phyloP scores from a whole-genome alignment of 2,113 vertebrate genomes.

The Osmerus eperlanus region DNA sequence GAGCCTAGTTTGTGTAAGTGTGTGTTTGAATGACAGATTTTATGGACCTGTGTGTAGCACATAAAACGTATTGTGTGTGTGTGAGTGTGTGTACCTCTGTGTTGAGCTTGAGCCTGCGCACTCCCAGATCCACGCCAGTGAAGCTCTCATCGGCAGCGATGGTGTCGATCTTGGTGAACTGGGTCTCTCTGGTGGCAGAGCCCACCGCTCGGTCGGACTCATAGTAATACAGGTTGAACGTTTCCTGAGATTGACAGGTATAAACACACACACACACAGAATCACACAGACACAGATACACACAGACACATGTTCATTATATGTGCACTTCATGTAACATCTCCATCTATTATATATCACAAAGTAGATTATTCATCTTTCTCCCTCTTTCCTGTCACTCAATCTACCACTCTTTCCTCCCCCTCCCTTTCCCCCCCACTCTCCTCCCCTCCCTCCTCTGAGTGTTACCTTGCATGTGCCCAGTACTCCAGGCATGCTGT shows the following conservation, averaged over 20 bases:
- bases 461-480: conserved; percentile 86
- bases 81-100: conserved; percentile 71
- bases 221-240: conserved; percentile 95
- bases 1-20: background rate
- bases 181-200: conserved; percentile 81
- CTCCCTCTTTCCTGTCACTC: background rate
- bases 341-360: background rate
- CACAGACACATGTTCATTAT: background rate
- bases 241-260: conserved; percentile 69
- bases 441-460: background rate
- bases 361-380: background rate
- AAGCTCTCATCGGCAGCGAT: conserved; percentile 97
- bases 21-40: background rate
- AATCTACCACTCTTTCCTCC: background rate
- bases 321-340: background rate
- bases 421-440: background rate
- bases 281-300: background rate
- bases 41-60: background rate
- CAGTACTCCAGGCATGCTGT: conserved; percentile 94
- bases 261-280: background rate
- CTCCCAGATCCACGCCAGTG: conserved; percentile 90
- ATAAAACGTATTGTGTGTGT: background rate
- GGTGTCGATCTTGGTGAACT: conserved; percentile 95
- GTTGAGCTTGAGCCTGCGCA: conserved; percentile 90
- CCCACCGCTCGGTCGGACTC: conserved; percentile 89